These are phyloP conservation scores for Danaus plexippus DNA, from an alignment of 1,140 invertebrate species.

Conservation along the genomic window DNA sequence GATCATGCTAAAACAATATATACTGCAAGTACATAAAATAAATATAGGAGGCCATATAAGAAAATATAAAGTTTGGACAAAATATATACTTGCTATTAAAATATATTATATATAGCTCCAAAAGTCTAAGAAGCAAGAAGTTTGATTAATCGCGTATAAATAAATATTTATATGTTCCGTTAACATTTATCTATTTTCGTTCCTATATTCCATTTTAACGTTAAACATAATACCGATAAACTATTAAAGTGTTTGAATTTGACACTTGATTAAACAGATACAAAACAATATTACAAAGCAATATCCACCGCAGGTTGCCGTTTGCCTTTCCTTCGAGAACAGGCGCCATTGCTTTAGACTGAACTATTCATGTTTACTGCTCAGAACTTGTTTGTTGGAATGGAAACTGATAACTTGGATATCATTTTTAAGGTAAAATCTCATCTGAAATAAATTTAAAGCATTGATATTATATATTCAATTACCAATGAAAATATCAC, in stretches of 20 bases:
- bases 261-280: constrained; percentile 24
- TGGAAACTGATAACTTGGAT: constrained; percentile 16
- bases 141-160: too few relatives aligned
- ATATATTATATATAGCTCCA: too few relatives aligned
- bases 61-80: too few relatives aligned
- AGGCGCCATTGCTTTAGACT: constrained; percentile 20
- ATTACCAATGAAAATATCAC: too few relatives aligned
- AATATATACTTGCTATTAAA: too few relatives aligned
- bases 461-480: too few relatives aligned
- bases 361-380: constrained; percentile 12
- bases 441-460: too few relatives aligned
- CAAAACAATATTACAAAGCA: constrained; percentile 19
- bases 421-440: constrained; percentile 3
- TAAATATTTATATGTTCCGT: too few relatives aligned
- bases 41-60: too few relatives aligned
- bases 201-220: not conserved
- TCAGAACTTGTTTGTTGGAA: constrained; percentile 14
- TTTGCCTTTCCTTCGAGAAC: constrained; percentile 23
- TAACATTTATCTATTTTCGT: too few relatives aligned
- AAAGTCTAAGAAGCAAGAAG: too few relatives aligned
- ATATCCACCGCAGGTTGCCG: constrained; percentile 16
- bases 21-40: too few relatives aligned
- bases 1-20: constrained; percentile 27
- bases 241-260: constrained; percentile 16
- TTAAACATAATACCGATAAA: constrained; percentile 15